phyloP scores from a whole-genome alignment of 2,888 invertebrate genomes.

The Stenodera caucasica region DNA sequence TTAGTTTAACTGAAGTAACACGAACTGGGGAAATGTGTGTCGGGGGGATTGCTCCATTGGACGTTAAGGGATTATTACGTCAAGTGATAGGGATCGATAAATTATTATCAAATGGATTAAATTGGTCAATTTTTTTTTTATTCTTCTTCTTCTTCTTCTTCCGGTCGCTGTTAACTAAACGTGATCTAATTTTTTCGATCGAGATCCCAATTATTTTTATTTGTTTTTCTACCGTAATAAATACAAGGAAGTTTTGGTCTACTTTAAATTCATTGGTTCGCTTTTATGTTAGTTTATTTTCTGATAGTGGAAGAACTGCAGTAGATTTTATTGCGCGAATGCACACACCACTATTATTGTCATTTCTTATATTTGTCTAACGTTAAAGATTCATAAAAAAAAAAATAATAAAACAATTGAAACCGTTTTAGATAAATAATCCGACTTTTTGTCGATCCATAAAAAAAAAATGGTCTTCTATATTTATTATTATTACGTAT shows the following conservation, averaged over 20 bases:
- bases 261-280: conserved; percentile 20
- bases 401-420: background rate
- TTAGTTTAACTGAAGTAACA: conserved; percentile 13
- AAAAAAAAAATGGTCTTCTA: background rate
- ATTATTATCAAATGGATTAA: conserved; percentile 9
- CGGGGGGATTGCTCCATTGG: conserved; percentile 21
- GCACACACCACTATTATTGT: background rate
- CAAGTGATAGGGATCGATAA: conserved; percentile 4
- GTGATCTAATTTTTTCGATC: background rate
- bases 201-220: background rate
- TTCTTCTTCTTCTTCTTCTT: background rate
- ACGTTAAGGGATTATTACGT: conserved; percentile 8
- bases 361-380: background rate
- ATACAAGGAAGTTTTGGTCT: background rate
- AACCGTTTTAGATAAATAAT: background rate
- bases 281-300: conserved; percentile 19
- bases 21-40: conserved; percentile 18
- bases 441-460: no score
- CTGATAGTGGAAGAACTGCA: background rate
- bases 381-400: background rate
- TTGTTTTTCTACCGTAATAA: background rate
- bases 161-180: background rate
- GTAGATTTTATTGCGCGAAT: conserved; percentile 3
- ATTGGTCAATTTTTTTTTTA: background rate
- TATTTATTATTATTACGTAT: background rate